Evolutionary conservation across 2,888 invertebrate genomes (phyloP).

Genomic region (Xanthorhoe spadicearia): DNA sequence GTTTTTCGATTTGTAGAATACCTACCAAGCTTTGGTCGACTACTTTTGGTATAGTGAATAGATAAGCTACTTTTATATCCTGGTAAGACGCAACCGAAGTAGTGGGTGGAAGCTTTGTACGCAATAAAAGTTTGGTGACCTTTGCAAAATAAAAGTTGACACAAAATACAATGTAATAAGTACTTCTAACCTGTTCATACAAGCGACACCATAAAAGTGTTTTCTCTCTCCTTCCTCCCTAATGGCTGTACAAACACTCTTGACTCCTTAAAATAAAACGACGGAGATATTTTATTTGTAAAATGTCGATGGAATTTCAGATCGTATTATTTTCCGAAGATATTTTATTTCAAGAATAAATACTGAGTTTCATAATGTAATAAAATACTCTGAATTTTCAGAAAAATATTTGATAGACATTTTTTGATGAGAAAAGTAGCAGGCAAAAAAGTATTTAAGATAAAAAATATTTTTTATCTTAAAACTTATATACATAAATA

Average conservation of each 20-base stretch:
- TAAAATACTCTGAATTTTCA: neutral
- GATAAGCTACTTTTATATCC: too few relatives aligned
- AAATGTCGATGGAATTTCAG: conserved; percentile 14
- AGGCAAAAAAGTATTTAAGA: too few relatives aligned
- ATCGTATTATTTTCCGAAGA: conserved; percentile 1
- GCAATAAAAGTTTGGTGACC: too few relatives aligned
- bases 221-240: conserved; percentile 14
- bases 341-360: conserved; percentile 9
- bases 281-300: conserved; percentile 22
- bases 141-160: too few relatives aligned
- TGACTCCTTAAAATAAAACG: conserved; percentile 33
- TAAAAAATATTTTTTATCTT: too few relatives aligned
- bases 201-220: neutral
- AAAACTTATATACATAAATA: too few relatives aligned
- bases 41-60: too few relatives aligned
- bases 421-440: neutral
- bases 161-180: neutral
- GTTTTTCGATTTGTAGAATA: too few relatives aligned
- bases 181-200: neutral
- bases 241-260: conserved; percentile 36
- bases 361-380: neutral
- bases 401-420: neutral
- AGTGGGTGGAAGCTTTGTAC: too few relatives aligned
- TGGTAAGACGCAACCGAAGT: too few relatives aligned
- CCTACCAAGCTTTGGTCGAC: too few relatives aligned